Base-by-base conservation (phyloP, 2,797 vertebrate genomes). In the Halcyon smyrnensis region DNA sequence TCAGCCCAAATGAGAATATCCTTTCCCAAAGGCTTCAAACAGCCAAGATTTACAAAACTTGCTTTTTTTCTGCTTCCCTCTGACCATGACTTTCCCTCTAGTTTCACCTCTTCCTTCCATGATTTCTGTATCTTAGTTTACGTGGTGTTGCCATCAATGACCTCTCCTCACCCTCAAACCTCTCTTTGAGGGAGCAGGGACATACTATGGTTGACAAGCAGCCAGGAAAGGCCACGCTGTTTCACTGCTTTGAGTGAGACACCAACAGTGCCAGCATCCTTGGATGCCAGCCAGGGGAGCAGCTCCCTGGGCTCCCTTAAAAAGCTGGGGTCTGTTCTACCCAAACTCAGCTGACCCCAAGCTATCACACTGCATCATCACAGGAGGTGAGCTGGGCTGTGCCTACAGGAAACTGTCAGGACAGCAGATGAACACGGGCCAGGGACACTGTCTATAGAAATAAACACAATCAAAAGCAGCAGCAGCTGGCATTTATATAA, bases 401-500 rank as follows among this genome's bases (percentile, higher is more conserved):
- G 34, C 74, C 83, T 77, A 54, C 90, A 93, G 69, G 86, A 90
- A 95, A 89, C 21, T 79, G 86, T n/a, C 79, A 83, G 56, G 46
- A n/a, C 0, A 89, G 75, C 71, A 85, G 86, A 79, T 23, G 65
- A 90, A 79, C 16, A 3, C 14, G 84, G 80, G 64, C 67, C 11
- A 9, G 53, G 65, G 60, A 60, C 88, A 30, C 74, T 27, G 41
- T n/a, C 90, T 83, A 85, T 48, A 73, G 65, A 95, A 76, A 95
- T 80, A 90, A 96, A 93, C 43, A 46, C 91, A 95, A 94, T 94
- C 70, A 90, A 70, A 94, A 95, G 93, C 18, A 78, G 78, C 71
- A 90, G 81, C 95, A 95, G 91, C 46, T 97, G 91, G 90, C 88
- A 74, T 82, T 95, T 93, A 91, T 77, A 4, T 96, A 96, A 95